Evolutionary conservation across 2,113 vertebrate genomes (phyloP), one percentile per base, ranked within the genome.

Genomic region (Malurus elegans): DNA sequence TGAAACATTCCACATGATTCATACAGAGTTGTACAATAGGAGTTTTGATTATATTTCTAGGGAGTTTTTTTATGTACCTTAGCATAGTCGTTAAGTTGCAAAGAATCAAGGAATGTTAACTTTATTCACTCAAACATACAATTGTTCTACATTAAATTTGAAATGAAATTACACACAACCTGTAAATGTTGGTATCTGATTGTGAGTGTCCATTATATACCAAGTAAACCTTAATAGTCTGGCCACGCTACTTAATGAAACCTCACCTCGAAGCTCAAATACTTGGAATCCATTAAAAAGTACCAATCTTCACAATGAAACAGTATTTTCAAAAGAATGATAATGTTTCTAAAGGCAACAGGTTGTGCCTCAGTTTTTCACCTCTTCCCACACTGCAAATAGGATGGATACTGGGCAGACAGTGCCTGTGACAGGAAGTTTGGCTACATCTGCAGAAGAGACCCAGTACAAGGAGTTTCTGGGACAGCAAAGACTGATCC

Each of bases 331-430:
- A 26, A 44, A 47, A 71, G n/a, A 56, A 42, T 34, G 5, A 31
- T 19, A 62, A 54, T 3, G 0, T 87, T 61, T 76, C 11, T 50
- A 58, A 75, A 82, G 32, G 20, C 51, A 61, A 58, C 34, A 45
- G 8, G 14, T 67, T 79, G 38, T 86, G 8, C 20, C 20, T 92
- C 14, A 64, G 25, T 25, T 86, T 80, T 72, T 70, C 47, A 65
- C 13, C 8, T 70, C 21, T 86, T 94, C 45, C 24, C n/a, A 67
- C 88, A 84, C 28, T 32, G 10, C 31, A 53, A 31, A 21, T 83
- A 99, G 99, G 98, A 98, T 64, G 99, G 98, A 25, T 98, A 96
- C 66, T 99, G 99, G 99, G 98, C 98, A 34, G 99, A 99, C 90
- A 93, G 97, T 65, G 69, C 96, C 61, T 99, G 99, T 92, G 98